phyloP scores from a whole-genome alignment of 2,888 invertebrate genomes.

The Drosophila formosana region DNA sequence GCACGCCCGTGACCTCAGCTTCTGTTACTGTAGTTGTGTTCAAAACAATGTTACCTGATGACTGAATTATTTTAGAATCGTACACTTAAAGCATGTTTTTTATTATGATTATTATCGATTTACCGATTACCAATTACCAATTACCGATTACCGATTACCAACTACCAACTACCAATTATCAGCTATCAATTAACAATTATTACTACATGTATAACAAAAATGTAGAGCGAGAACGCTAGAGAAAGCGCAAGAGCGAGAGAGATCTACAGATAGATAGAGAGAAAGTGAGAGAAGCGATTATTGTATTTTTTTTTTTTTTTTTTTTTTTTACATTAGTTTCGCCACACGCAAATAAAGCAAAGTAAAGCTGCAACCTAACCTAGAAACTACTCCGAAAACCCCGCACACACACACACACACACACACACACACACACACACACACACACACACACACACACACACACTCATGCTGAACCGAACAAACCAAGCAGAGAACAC shows the following conservation, averaged over 20 bases:
- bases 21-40: constrained; percentile 86
- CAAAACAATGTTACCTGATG: constrained; percentile 86
- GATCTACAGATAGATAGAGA: neutral
- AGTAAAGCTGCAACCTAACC: constrained; percentile 28
- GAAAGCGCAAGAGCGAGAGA: neutral
- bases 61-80: constrained; percentile 84
- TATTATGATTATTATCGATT: constrained; percentile 53
- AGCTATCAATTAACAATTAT: constrained; percentile 43
- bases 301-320: constrained; percentile 15
- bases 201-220: constrained; percentile 60
- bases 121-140: constrained; percentile 48
- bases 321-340: constrained; percentile 7
- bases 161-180: constrained; percentile 35
- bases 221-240: constrained; percentile 25
- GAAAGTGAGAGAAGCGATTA: constrained; percentile 1
- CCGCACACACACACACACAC: constrained; percentile 2
- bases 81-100: constrained; percentile 78
- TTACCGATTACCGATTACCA: constrained; percentile 38
- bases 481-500: constrained; percentile 29
- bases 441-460: neutral
- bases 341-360: constrained; percentile 23
- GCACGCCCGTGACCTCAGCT: constrained; percentile 77
- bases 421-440: neutral
- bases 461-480: constrained; percentile 18
- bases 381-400: constrained; percentile 12